These are phyloP conservation scores for Acromyrmex charruanus DNA, from an alignment of 1,140 invertebrate genomes.

Conservation along the genomic window DNA sequence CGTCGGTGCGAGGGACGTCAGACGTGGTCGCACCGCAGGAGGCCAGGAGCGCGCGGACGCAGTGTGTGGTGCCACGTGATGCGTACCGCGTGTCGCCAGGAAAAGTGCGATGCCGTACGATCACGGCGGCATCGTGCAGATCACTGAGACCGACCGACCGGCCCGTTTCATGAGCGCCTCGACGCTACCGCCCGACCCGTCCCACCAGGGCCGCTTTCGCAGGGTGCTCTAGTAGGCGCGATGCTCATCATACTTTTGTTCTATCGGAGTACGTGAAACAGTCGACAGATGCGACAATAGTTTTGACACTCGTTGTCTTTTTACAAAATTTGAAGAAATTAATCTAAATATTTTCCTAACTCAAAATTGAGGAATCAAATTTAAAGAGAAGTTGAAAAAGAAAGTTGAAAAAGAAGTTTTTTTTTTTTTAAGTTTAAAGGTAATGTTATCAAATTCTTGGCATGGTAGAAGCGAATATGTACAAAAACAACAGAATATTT, in stretches of 20 bases:
- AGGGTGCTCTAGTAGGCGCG: not conserved
- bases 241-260: too few species aligned
- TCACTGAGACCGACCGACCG: conserved; percentile 76
- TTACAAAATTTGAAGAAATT: not conserved
- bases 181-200: conserved; percentile 64
- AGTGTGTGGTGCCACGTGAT: conserved; percentile 33
- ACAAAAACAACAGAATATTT: not conserved
- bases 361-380: not conserved
- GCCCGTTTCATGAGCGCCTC: conserved; percentile 44
- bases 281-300: not conserved
- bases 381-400: not conserved
- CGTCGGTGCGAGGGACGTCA: conserved; percentile 13
- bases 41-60: conserved; percentile 18
- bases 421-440: not conserved
- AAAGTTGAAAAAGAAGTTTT: not conserved
- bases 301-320: not conserved
- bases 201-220: conserved; percentile 32
- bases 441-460: not conserved
- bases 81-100: conserved; percentile 49
- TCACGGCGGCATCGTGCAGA: conserved; percentile 84
- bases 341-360: not conserved
- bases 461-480: not conserved
- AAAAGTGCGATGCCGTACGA: conserved; percentile 60
- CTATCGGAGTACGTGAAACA: too few species aligned
- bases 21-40: conserved; percentile 29